A percentile compares a stretch with the other conserved stretches of the same genome.
Evolutionary conservation across 2,797 vertebrate species (phyloP).

Genomic region (Cryptoprocta ferox): DNA sequence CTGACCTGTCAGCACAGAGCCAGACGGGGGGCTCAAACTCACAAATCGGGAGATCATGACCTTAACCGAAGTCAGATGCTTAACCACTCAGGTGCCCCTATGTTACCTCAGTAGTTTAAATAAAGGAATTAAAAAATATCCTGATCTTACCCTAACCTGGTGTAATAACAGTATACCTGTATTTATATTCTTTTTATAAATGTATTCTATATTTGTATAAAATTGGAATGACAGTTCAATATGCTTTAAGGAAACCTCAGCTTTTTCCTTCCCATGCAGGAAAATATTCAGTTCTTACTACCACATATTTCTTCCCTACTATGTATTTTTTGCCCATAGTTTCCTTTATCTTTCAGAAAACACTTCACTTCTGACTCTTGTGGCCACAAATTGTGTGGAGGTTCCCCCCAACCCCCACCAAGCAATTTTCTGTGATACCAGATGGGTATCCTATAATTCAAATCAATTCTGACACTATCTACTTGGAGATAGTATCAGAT

Average conservation of each 20-base stretch:
- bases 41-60: no score
- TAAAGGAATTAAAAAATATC: slow-evolving; percentile 38
- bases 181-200: background rate
- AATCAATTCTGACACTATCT: background rate
- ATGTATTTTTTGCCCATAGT: background rate
- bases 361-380: background rate
- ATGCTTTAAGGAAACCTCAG: background rate
- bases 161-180: background rate
- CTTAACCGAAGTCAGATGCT: no score
- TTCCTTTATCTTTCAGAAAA: background rate
- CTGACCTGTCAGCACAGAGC: no score
- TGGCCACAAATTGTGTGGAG: background rate
- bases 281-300: background rate
- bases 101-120: no score
- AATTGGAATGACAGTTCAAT: background rate
- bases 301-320: background rate
- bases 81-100: no score
- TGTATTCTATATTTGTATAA: background rate
- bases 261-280: background rate
- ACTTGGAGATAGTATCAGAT: background rate
- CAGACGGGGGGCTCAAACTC: no score
- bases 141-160: background rate
- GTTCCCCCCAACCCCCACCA: background rate
- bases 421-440: background rate
- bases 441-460: background rate